Base-by-base conservation (phyloP, 2,888 invertebrate species). In the Ectemnius continuus region DNA sequence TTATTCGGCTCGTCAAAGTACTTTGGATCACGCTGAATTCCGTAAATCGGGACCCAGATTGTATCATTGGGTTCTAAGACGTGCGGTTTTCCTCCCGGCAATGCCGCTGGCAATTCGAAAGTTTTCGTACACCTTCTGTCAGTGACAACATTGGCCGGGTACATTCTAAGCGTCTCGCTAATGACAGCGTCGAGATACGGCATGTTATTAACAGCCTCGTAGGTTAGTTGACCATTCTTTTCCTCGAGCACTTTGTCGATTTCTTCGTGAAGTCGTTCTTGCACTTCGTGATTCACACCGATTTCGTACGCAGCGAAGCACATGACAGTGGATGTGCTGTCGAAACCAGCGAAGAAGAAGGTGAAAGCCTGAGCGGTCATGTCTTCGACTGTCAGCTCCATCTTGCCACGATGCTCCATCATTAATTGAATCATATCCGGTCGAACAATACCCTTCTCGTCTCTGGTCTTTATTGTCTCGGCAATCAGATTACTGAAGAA, bases 51-150 rank as follows among this genome's bases (percentile, higher is more conserved):
- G 3, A 92, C 67, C 84, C 85, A 86, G 1, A 92, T 65, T 0
- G 79, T 68, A 16, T 83, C 83, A 1, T 91, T 92, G 46, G 85
- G 82, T 36, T 86, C 74, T 0, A 91, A 47, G 0, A 72, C 46
- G 14, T 86, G 81, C 0, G 85, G 80, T 57, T 80, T 75, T 0
- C 18, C 28, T 0, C 81, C 85, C 0, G 85, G 81, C 16, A 85
- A 3, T 0, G 83, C 73, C 0, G 92, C 83, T 81, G 91, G 79
- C 79, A 93, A 82, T 26, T 92, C 91, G 73, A 92, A 93, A 0
- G 90, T 76, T 74, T 93, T 93, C 0, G 89, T 89, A 75, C 93
- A 93, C 2, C 90, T 78, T 72, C 94, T 90, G 76, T 94, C 94
- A 78, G 91, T 75, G 0, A 92, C 75, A 0, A 91, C 76, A 0